Base-by-base conservation (phyloP, 2,888 invertebrate genomes). In the Schrankia costaestrigalis region DNA sequence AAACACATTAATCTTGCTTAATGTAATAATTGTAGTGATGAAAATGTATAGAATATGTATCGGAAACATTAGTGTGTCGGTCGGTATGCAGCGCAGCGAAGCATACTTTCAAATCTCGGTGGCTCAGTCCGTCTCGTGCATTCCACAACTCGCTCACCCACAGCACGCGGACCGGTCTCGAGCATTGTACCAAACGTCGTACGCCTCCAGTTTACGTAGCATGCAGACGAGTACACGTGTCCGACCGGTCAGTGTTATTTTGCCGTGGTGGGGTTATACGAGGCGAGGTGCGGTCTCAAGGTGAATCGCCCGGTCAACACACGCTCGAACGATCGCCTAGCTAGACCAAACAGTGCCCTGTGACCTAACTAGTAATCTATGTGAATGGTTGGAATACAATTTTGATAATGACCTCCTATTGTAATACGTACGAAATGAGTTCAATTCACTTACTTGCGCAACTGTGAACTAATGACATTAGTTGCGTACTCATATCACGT, bases 71-170 rank as follows among this genome's bases (percentile, higher is more conserved):
- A 46, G 62, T 63, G 62, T 66, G 67, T 69, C 70, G 72, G 73
- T 74, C n/a, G 10, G 22, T 22, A 73, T 65, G 68, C 66, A 60
- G 63, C 61, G 62, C 63, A 48, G 18, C 66, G 59, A 66, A 68
- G 64, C 67, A 80, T 73, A 85, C 82, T 86, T 85, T 85, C 82
- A 81, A 84, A 84, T 80, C 74, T 73, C 70, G 65, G 66, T 64
- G 72, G 63, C 71, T 75, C 65, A 60, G 78, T 76, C 71, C 78
- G 80, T 82, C 81, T 68, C 67, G 65, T 80, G 78, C 87, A 87
- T 87, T 85, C 87, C 86, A 71, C 75, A 77, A 83, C 85, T 78
- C 72, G 84, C 82, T 87, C 85, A 87, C 86, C 86, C 85, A 86
- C 84, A 86, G 82, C 61, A 66, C 48, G 62, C 67, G 68, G 86